Base-by-base conservation (phyloP, 2,888 invertebrate genomes). In the Scrobipalpa atriplicella region DNA sequence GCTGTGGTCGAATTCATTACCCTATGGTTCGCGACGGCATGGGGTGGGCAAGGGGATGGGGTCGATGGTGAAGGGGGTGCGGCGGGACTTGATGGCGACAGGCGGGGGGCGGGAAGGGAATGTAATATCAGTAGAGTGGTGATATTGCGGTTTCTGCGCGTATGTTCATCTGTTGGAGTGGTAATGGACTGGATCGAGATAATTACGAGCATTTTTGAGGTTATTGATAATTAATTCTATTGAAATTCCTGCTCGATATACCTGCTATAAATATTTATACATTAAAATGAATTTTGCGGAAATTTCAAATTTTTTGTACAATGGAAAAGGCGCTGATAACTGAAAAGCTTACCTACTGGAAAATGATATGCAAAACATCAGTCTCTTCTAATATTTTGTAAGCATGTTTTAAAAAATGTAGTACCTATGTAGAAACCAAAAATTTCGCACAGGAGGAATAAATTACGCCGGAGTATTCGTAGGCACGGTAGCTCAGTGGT, bases 41-140 rank as follows among this genome's bases (percentile, higher is more conserved):
- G 76, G 70, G 76, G 71, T 58, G 58, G 72, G 67, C 67, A 69
- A 1, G 62, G 18, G 78, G 76, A 78, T 75, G 72, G 18, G 78
- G 76, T 78, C 76, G 75, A 71, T 76, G 74, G 77, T 71, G 58
- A n/a, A 78, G 84, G 86, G 61, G 51, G 36, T 13, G 21, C n/a
- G 47, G 29, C 70, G 72, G 78, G 41, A 38, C 51, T 54, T 39
- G 64, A 39, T 78, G 77, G 76, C 71, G 76, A 75, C 77, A 71
- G 79, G 72, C 80, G 82, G 54, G 73, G 75, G 75, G 72, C 78
- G 75, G 72, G 78, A 81, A 78, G 81, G 83, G 87, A 87, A 85
- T 87, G 87, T 89, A 90, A 89, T 90, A 89, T 88, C 86, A 86
- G 84, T 81, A 81, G 86, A 87, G 86, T 87, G 85, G 88, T 87